Evolutionary conservation across 2,113 vertebrate genomes (phyloP).

Genomic region (Nesoenas mayeri): DNA sequence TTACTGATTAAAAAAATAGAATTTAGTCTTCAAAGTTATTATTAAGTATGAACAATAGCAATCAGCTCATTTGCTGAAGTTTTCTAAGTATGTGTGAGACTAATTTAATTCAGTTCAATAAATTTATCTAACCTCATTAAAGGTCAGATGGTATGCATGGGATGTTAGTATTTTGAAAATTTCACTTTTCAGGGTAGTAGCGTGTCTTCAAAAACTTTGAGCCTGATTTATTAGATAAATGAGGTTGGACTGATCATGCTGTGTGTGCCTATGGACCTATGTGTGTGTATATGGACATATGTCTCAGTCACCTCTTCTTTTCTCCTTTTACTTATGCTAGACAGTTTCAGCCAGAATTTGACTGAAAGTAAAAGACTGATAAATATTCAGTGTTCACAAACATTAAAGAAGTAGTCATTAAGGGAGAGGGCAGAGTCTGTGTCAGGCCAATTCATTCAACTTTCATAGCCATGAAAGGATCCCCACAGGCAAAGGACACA

Average conservation of each 20-base stretch:
- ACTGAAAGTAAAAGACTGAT: background rate
- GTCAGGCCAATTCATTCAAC: background rate
- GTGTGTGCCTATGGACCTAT: background rate
- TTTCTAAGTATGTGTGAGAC: background rate
- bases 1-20: background rate
- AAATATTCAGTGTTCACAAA: background rate
- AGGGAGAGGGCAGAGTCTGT: background rate
- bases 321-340: background rate
- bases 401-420: background rate
- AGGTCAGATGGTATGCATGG: background rate
- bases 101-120: background rate
- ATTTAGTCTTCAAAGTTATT: background rate
- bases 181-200: background rate
- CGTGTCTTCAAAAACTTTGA: background rate
- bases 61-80: background rate
- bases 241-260: background rate
- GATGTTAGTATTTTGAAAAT: background rate
- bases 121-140: background rate
- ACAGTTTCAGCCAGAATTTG: background rate
- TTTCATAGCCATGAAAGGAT: background rate
- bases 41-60: background rate
- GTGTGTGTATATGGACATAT: background rate
- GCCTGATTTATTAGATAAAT: background rate
- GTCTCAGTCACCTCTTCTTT: background rate
- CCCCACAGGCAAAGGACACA: background rate